Evolutionary conservation across 53 echinoderm and acorn worm species (phyloP), one percentile per base, ranked within the genome.

Genomic region (Antedon mediterranea): DNA sequence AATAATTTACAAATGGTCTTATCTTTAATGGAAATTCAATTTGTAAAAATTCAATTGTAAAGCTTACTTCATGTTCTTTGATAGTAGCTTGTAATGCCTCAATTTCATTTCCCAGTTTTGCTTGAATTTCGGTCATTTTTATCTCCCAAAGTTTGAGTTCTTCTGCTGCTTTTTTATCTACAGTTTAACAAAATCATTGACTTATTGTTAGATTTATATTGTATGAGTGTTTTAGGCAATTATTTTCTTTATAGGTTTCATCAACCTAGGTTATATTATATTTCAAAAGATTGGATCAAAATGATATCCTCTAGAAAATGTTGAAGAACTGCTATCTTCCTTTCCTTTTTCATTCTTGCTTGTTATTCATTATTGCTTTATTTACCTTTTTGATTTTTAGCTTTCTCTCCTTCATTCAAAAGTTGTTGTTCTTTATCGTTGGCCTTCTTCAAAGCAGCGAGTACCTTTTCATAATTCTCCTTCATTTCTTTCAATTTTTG

Each of bases 101-200:
- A 28, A 89, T 43, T 34, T 89, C 57, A 28, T 81, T 79, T 20
- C 43, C 34, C 30, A 86, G 28, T 72, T 86, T 86, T 30, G 76
- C 80, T 31, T 86, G 81, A 29, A 81, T 80, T 0, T 30, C 34
- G 57, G 73, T 73, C 4, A 80, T 30, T 37, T 86, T 77, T 4
- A 43, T 28, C 43, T 80, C 72, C 5, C 82, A 23, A 13, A 34
- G 43, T 77, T 86, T 83, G 41, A 86, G 74, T 43, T 89, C 86
- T 43, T 84, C 76, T 34, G 74, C 71, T 11, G 57, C 57, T 23
- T 57, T 57, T 57, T 57, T 57, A 57, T 57, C 57, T 57, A 57
- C 7, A 57, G 57, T 23, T 15, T 13, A 23, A 57, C 1, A 2
- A 57, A 18, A 37, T 6, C n/a, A 11, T 37, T 37, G 37, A 6